Base-by-base conservation (phyloP, 1,140 invertebrate genomes). In the Drosophila aff. region DNA sequence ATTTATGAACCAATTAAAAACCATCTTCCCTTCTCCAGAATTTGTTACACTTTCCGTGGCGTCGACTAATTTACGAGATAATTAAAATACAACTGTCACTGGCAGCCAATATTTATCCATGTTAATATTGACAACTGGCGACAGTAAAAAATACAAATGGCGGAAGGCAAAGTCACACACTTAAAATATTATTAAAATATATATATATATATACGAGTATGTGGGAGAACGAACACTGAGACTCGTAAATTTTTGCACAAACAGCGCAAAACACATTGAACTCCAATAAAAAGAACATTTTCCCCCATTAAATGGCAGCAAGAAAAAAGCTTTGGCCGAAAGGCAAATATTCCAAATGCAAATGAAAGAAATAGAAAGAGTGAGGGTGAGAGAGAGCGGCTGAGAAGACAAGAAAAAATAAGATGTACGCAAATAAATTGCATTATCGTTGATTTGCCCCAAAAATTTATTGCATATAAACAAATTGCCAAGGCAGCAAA, bases 401-500 rank as follows among this genome's bases (percentile, higher is more conserved):
- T 26, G 38, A 36, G 31, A 47, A 16, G 28, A n/a, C 23, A 21
- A 43, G 49, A 33, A 50, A 63, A 65, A 61, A 59, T 61, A 71
- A 64, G 69, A 63, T 66, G 36, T 66, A 49, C 15, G 78, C 71
- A 73, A 81, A 84, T 82, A 86, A 86, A 86, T 87, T 86, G 79
- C 82, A 86, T 86, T 86, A 86, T 86, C 83, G 79, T 87, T 87
- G 83, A 86, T 86, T 77, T 87, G 77, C 66, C 52, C 52, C 31
- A 66, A 82, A 76, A 86, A 82, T 87, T 86, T 86, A 86, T 86
- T 87, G 71, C 82, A 82, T 87, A 74, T 86, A 85, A 87, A 87
- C 79, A 82, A 86, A 87, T 82, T 81, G 79, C 79, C 55, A 55
- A 77, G 62, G 50, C 83, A 76, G 64, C 82, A 82, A 86, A 82